Evolutionary conservation across 2,888 invertebrate species (phyloP), one percentile per base, ranked within the genome.

Genomic region (Emesis furor): DNA sequence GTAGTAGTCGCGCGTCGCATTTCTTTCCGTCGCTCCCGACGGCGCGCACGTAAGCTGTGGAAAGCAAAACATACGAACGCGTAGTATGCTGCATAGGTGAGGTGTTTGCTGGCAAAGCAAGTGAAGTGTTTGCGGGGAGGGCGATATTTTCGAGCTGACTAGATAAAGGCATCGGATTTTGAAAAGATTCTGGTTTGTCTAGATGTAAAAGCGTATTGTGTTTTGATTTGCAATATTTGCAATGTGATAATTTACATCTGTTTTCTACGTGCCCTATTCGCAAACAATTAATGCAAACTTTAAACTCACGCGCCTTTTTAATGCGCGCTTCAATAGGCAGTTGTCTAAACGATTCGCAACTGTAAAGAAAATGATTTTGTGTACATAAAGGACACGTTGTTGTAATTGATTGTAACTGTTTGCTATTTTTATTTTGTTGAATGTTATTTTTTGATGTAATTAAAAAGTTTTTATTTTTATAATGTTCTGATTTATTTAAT

Each of bases 121-220:
- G 24, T 24, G 24, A 59, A 17, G 24, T 24, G 35, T 73, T 32
- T 35, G 39, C n/a, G 7, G 55, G 55, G 32, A 72, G 72, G 30
- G 51, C 42, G 17, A 68, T 37, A 37, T 46, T 75, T 10, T n/a
- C 24, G 10, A 73, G 74, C 3, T 42, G 42, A 10, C 42, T 12
- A 12, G 69, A 51, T 5, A 10, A 62, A 46, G 78, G 76, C 30
- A 37, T 51, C 39, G 71, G 71, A 59, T 73, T 59, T n/a, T 32
- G 55, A 8, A 73, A 14, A n/a, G 55, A n/a, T n/a, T 74, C 6
- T 55, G 35, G 32, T 8, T 74, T 12, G 65, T 65, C 69, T 30
- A 55, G 62, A 72, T 88, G 88, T 62, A 88, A 83, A 10, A 88
- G 81, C 0, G 88, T 86, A 55, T 82, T 87, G 51, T 88, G 87